Base-by-base conservation (phyloP, 2,113 vertebrate species). In the Forbesichthys papilliferus region DNA sequence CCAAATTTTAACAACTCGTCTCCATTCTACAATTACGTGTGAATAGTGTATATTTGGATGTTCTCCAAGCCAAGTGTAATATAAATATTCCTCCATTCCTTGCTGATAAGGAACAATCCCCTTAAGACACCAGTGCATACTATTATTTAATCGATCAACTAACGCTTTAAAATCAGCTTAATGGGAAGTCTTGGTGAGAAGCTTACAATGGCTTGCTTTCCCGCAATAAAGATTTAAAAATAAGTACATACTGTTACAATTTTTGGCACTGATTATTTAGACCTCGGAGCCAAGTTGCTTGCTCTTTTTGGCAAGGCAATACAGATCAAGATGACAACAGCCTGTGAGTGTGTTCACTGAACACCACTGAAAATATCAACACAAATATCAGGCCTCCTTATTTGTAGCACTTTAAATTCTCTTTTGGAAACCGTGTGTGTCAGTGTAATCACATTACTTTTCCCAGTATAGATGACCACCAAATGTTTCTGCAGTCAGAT, bases 141-240 rank as follows among this genome's bases (percentile, higher is more conserved):
- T 67, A 70, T 69, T 49, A n/a, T 42, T 62, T 58, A 14, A 62
- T 61, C 72, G 42, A 75, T 74, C 68, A 66, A 83, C 69, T 65
- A 74, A 79, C 53, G 71, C 74, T 52, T 69, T 78, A 74, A 73
- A 83, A 73, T 65, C 48, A 64, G 47, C 68, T 77, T 69, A 68
- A 65, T 54, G 52, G 52, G 65, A 63, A 61, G 52, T 82, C 66
- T 75, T 14, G 54, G 9, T 59, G 64, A 76, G 68, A 66, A 68
- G 68, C 75, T 63, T 34, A n/a, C 34, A 33, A 48, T 53, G 73
- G 12, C 52, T 54, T 54, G 52, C n/a, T 54, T 54, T 16, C 4
- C 6, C 7, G 52, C n/a, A 4, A 54, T 54, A 8, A 5, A n/a
- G 52, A 49, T 64, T 66, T 16, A 54, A 61, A 69, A 60, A 71